These are phyloP conservation scores for Saccostrea glomerata DNA, from an alignment of 1,140 invertebrate species.

Conservation along the genomic window DNA sequence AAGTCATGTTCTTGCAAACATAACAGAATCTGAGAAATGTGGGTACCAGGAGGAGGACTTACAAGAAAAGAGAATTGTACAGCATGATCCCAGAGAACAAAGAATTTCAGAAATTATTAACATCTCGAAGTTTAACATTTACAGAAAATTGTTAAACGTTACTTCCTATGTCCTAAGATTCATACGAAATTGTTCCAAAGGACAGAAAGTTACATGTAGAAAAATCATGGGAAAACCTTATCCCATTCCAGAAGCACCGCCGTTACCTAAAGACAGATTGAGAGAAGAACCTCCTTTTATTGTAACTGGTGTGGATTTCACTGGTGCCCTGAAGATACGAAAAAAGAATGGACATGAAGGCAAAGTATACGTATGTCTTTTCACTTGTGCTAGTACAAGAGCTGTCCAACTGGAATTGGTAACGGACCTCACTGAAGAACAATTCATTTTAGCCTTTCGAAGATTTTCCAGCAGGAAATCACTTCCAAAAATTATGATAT, in stretches of 20 bases:
- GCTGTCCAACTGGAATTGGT: conserved; percentile 50
- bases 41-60: not conserved
- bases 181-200: not conserved
- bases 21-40: not conserved
- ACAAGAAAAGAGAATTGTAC: not conserved
- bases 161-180: not conserved
- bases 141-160: not conserved
- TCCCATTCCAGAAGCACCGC: conserved; percentile 34
- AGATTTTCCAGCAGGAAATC: conserved; percentile 45
- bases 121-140: not conserved
- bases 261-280: conserved; percentile 43
- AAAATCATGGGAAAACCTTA: conserved; percentile 40
- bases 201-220: not conserved
- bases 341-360: not conserved
- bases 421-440: conserved; percentile 38
- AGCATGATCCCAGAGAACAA: not conserved
- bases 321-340: conserved; percentile 30
- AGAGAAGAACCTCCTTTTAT: conserved; percentile 36
- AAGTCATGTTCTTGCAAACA: not conserved
- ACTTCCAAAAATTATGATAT: conserved; percentile 45
- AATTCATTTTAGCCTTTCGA: conserved; percentile 48
- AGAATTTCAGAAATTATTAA: no score
- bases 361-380: conserved; percentile 51
- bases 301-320: conserved; percentile 54
- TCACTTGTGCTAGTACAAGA: conserved; percentile 47